Evolutionary conservation across 2,797 vertebrate genomes (phyloP).

Genomic region (Nasua narica): DNA sequence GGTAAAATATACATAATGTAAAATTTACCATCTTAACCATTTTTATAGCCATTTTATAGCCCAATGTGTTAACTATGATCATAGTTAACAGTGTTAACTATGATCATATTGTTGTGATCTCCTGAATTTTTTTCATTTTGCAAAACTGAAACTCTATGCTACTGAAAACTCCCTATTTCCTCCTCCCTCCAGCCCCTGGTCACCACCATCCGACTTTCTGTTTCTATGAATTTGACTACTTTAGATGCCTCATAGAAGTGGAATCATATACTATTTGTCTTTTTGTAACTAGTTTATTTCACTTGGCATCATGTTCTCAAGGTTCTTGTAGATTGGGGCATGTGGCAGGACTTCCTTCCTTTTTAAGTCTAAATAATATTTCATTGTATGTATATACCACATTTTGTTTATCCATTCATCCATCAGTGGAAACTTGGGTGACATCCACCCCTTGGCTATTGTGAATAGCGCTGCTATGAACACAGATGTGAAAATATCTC

Average conservation of each 20-base stretch:
- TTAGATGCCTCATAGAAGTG: not conserved
- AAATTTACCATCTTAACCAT: not conserved
- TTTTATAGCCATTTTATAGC: not conserved
- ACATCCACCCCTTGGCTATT: not conserved
- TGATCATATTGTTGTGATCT: not conserved
- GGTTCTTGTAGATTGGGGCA: not conserved
- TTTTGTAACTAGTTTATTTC: not conserved
- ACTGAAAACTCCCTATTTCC: not conserved
- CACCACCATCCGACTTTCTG: not conserved
- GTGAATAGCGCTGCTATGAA: not conserved
- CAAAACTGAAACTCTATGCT: slow-evolving; percentile 13
- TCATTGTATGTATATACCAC: not conserved
- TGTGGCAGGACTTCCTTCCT: not conserved
- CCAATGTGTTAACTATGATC: not conserved
- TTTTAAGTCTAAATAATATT: not conserved
- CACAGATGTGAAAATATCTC: not conserved
- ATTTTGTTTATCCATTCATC: not conserved
- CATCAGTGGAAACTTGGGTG: not conserved
- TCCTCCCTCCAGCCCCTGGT: not conserved
- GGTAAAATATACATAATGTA: not conserved
- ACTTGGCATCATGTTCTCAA: not conserved
- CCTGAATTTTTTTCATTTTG: not conserved
- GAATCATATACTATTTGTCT: not conserved
- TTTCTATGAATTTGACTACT: not conserved
- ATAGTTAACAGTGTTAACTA: not conserved